Base-by-base conservation (phyloP, 1,140 invertebrate species). In the Mactra quadrangularis region DNA sequence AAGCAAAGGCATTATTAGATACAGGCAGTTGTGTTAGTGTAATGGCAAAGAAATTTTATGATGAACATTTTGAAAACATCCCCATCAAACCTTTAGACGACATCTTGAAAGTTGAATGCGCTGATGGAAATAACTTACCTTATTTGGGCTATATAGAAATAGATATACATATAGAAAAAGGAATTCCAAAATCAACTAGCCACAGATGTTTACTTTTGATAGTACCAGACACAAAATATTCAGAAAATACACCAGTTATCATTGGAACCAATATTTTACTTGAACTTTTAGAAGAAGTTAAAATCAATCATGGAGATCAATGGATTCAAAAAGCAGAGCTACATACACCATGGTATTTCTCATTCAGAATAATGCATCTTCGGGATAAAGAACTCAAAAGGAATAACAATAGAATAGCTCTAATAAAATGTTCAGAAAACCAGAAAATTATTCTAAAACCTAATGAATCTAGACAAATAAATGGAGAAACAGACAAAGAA, bases 21-120 rank as follows among this genome's bases (percentile, higher is more conserved):
- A 83, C 81, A 31, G 84, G 72, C 19, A 62, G 78, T 22, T 76
- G 64, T 45, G 79, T 85, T 31, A 76, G 70, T 17, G 74, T 74
- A 17, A 70, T 85, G 0, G 38, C 53, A 15, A 0, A 85, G 15
- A 22, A 35, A 17, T 82, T 72, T 71, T 82, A 82, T 57, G 15
- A 82, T 3, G 19, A 70, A 33, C 22, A 81, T 59, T 59, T 81
- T 1, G 45, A 57, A 47, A n/a, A 75, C 25, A 41, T 74, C n/a
- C 4, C 33, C 2, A 31, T 78, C 9, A 52, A 59, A 27, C 66
- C 41, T 1, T 22, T 83, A 2, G 35, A 15, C n/a, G 53, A 74
- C n/a, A 62, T 77, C 35, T 72, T 72, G 52, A 50, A 83, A 7
- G 38, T 66, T 53, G 57, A 71, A 38, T 78, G 53, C 62, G 70